Evolutionary conservation across 2,888 invertebrate species (phyloP), one percentile per base, ranked within the genome.

Genomic region (Agrochola circellaris): DNA sequence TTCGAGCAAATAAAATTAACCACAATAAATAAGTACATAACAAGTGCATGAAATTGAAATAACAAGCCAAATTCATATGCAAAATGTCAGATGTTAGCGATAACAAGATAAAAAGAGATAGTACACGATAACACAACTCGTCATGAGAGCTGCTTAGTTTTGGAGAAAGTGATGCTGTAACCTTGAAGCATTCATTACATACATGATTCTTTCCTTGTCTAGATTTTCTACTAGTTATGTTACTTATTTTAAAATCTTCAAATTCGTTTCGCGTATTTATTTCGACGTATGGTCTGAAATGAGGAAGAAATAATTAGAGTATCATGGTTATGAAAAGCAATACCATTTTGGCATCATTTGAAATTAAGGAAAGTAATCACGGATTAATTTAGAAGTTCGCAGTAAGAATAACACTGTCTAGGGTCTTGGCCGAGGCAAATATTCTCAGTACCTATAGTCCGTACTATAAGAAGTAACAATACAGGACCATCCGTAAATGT

Each of bases 111-210:
- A 87, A 89, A 86, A 87, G 87, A 85, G 87, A 88, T 74, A 82
- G 79, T 83, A 89, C 70, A 79, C 81, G 88, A 89, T 90, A 90
- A 88, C 88, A 83, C 69, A 85, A 88, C 88, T 87, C 87, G 83
- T 85, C 87, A 89, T 86, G 88, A 90, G 87, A 90, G 87, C 82
- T 89, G 86, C 80, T 88, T 87, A 86, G 86, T 88, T 89, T 87
- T 76, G 86, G 89, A 88, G 91, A 92, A 92, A 92, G 92, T 90
- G 85, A 85, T 86, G 87, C 81, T 73, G 85, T 84, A 88, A 88
- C 87, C 88, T 88, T 89, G 88, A 72, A 85, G 67, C 76, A 80
- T 74, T 84, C 54, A 80, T 77, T 78, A 78, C 79, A 77, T 68
- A 72, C 78, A 70, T 66, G 74, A 30, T 67, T 79, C 72, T 75